phyloP scores from a whole-genome alignment of 2,888 invertebrate species.

The Nysson spinosus region DNA sequence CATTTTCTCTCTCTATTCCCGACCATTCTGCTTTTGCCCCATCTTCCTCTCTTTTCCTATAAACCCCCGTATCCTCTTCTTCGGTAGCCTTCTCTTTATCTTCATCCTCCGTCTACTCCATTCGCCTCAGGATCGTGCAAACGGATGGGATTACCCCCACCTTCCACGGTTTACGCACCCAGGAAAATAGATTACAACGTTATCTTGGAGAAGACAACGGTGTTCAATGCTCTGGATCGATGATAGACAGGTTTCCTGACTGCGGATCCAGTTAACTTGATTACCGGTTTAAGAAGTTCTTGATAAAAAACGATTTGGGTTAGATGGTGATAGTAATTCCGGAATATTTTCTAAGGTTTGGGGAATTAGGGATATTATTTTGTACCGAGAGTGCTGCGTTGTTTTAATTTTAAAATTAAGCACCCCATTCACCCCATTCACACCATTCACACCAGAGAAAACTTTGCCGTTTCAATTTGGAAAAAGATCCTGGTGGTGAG shows the following conservation, averaged over 20 bases:
- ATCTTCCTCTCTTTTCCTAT: neutral
- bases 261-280: constrained; percentile 20
- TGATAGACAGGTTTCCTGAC: neutral
- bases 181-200: constrained; percentile 51
- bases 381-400: no score
- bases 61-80: neutral
- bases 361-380: no score
- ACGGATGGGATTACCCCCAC: constrained; percentile 62
- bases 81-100: neutral
- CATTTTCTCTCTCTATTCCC: constrained; percentile 10
- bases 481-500: no score
- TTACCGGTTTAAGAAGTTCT: no score
- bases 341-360: no score
- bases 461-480: no score
- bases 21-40: neutral
- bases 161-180: constrained; percentile 41
- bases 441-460: no score
- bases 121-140: constrained; percentile 61
- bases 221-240: constrained; percentile 3
- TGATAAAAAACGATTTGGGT: no score
- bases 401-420: no score
- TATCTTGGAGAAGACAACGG: constrained; percentile 12
- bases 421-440: no score
- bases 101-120: constrained; percentile 33
- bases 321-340: no score